These are phyloP conservation scores for Nilaparvata lugens DNA, from an alignment of 1,140 invertebrate species.

Conservation along the genomic window DNA sequence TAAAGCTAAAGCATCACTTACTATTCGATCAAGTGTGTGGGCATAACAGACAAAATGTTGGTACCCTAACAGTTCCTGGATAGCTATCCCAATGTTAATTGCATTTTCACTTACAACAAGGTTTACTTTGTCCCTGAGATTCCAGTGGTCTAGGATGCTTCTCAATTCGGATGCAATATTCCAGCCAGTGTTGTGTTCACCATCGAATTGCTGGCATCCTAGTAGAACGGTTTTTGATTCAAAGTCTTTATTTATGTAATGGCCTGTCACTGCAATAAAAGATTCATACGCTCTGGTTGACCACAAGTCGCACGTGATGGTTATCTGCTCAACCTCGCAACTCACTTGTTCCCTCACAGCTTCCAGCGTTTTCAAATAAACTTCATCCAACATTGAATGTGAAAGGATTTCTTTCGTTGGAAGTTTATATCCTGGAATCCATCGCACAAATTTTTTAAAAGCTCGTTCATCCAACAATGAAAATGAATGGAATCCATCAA, in stretches of 20 bases:
- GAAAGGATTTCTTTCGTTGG: too few relatives aligned
- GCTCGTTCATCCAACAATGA: too few relatives aligned
- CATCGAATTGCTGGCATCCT: constrained; percentile 11
- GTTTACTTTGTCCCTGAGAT: constrained; percentile 18
- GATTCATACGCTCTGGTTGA: constrained; percentile 20
- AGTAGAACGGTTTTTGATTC: constrained; percentile 7
- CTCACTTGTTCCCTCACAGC: too few relatives aligned
- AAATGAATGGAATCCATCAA: too few relatives aligned
- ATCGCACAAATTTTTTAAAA: too few relatives aligned
- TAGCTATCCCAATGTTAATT: constrained; percentile 19
- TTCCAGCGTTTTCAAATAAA: too few relatives aligned
- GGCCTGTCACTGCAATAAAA: constrained; percentile 21
- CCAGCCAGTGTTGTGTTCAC: constrained; percentile 1
- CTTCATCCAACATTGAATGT: too few relatives aligned
- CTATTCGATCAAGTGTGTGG: constrained; percentile 17
- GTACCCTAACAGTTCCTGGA: constrained; percentile 2
- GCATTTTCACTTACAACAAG: constrained; percentile 25
- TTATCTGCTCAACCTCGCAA: background rate
- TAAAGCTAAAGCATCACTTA: constrained; percentile 13
- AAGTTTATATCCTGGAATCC: too few relatives aligned
- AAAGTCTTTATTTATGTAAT: constrained; percentile 24
- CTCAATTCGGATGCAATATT: constrained; percentile 12
- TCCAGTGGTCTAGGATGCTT: constrained; percentile 22
- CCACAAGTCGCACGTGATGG: constrained; percentile 24
- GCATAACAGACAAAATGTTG: constrained; percentile 23